Evolutionary conservation across 2,888 invertebrate genomes (phyloP).

Genomic region (Protophormia terraenovae): DNA sequence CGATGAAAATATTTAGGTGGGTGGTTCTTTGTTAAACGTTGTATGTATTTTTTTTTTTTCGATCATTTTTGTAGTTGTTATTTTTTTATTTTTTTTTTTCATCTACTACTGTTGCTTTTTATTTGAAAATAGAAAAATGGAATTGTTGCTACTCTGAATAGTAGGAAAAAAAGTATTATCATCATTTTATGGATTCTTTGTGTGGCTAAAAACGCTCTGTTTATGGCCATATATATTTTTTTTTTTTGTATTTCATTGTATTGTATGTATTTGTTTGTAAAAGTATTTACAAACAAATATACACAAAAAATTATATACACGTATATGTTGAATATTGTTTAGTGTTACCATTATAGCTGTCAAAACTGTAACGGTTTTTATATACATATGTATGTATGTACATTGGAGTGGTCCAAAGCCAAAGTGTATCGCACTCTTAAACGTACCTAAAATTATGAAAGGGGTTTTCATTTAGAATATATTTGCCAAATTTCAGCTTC

Average conservation of each 20-base stretch:
- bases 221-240: neutral
- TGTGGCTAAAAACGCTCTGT: neutral
- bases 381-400: too few relatives aligned
- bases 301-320: neutral
- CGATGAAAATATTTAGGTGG: neutral
- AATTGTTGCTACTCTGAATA: neutral
- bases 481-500: too few relatives aligned
- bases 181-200: slow-evolving; percentile 16
- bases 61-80: neutral
- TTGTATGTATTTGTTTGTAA: neutral
- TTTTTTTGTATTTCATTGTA: neutral
- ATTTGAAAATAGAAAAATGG: neutral
- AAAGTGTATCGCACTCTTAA: too few relatives aligned
- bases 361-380: too few relatives aligned
- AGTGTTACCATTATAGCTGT: neutral
- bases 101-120: slow-evolving; percentile 1
- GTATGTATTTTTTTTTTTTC: neutral
- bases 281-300: neutral
- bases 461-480: too few relatives aligned
- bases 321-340: neutral
- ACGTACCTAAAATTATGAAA: too few relatives aligned
- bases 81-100: neutral
- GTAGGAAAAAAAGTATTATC: neutral
- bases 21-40: neutral
- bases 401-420: too few relatives aligned